Base-by-base conservation (phyloP, 2,888 invertebrate genomes). In the Dromius quadrimaculatus region DNA sequence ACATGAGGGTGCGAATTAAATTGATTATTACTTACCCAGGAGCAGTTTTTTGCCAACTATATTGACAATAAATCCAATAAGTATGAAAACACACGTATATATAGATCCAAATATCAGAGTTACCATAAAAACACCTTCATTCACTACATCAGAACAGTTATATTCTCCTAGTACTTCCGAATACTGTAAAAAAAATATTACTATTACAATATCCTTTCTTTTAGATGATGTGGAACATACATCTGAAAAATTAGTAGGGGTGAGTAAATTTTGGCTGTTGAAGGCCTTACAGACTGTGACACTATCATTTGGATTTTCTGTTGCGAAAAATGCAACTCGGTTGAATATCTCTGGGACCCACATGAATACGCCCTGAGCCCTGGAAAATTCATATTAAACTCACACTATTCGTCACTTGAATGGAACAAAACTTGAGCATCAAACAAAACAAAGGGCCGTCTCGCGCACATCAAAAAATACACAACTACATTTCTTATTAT, bases 341-440 rank as follows among this genome's bases (percentile, higher is more conserved):
- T 88, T 87, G 11, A 88, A 76, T 66, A 88, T 87, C 15, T 86
- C 83, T 0, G 88, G 88, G 73, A 87, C 86, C 88, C 88, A 88
- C 61, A 88, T 84, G 76, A 85, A 85, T 75, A 87, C 84, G 0
- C 87, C 86, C 41, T 86, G 85, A 0, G 85, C 84, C 4, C 87
- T 87, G 11, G 23, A 63, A 63, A 11, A 63, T 23, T 32, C 1
- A 20, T 17, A 45, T n/a, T 11, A 34, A 19, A 34, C 28, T 0
- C 23, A 43, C 22, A 3, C 17, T n/a, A 66, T 20, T 22, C 41
- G 41, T n/a, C 11, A 15, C 17, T 22, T 6, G 11, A 41, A 3
- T 28, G 20, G 6, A 20, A 43, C 13, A 28, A 23, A n/a, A n/a
- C n/a, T n/a, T n/a, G n/a, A n/a, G n/a, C n/a, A 41, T 76, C 77